Base-by-base conservation (phyloP, 2,888 invertebrate genomes). In the Leptura quadrifasciata region DNA sequence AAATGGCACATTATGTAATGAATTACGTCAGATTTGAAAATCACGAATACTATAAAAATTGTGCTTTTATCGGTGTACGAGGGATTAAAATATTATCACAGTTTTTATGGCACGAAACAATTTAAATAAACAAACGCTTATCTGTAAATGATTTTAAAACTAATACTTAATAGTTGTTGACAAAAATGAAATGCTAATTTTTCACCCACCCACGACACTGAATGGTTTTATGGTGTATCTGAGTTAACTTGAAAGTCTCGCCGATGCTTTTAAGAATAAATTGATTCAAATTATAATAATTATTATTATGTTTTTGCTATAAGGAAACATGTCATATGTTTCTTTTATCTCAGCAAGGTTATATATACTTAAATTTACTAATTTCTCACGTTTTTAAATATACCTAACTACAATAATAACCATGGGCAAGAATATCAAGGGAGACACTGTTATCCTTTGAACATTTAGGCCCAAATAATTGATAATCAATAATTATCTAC, bases 71-170 rank as follows among this genome's bases (percentile, higher is more conserved):
- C 57, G 15, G 4, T n/a, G 5, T 47, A 47, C n/a, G 20, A 39
- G 20, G 17, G 20, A 39, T 39, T 63, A 20, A 39, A 63, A 39
- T 63, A 20, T 63, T 35, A 39, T 27, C 3, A 39, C 17, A 21
- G 20, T 39, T 61, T 61, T 61, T 61, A 31, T n/a, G 6, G 31
- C 27, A 6, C 63, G 12, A 15, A 39, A 10, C 39, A 18, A 63
- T 39, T 63, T 63, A 20, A 20, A 39, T 63, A 63, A 63, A 21
- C 39, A 63, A 63, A 21, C 15, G 21, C 63, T 47, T 3, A 63
- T 39, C 17, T 61, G 6, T 31, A 31, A 17, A 5, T 47, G n/a
- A 39, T 39, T 10, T 21, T 4, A n/a, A 15, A 8, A 1, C 17
- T 63, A n/a, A n/a, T n/a, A 63, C 18, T 2, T 35, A n/a, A 35